A percentile compares a stretch with the other conserved stretches of the same genome.
These are phyloP conservation scores for Drosophila oshimai DNA, from an alignment of 1,140 invertebrate species.

Conservation along the genomic window DNA sequence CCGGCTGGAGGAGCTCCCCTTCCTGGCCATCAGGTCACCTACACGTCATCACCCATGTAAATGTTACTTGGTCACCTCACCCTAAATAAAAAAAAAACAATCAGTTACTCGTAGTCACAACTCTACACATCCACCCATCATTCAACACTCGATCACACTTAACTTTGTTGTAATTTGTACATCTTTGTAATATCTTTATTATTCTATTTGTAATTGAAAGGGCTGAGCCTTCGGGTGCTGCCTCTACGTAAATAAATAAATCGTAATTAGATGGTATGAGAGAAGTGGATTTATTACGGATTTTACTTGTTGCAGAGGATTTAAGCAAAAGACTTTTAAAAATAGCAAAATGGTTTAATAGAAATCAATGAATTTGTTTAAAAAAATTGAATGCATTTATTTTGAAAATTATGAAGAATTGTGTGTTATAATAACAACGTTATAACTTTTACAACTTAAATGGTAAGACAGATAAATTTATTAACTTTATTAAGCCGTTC, in stretches of 20 bases:
- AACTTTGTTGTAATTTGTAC: conserved; percentile 52
- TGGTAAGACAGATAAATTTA: too few species aligned
- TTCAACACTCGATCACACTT: conserved; percentile 20
- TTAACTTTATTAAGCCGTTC: too few species aligned
- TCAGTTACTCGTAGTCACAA: conserved; percentile 27
- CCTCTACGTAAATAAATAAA: conserved; percentile 56
- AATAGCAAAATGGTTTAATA: too few species aligned
- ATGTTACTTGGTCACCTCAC: conserved; percentile 40
- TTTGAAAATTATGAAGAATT: too few species aligned
- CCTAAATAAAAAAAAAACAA: conserved; percentile 30
- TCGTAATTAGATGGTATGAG: conserved; percentile 52
- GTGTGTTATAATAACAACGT: too few species aligned
- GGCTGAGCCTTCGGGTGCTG: not conserved
- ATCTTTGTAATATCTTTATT: conserved; percentile 64
- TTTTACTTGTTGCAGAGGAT: not conserved
- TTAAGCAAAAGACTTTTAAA: not conserved
- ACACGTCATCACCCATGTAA: conserved; percentile 9
- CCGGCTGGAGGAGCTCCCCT: too few species aligned
- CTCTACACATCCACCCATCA: conserved; percentile 20
- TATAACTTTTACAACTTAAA: too few species aligned
- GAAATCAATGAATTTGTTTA: too few species aligned
- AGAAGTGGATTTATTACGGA: not conserved
- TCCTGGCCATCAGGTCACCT: not conserved
- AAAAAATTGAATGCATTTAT: too few species aligned
- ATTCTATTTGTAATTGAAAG: conserved; percentile 64